phyloP scores from a whole-genome alignment of 2,888 invertebrate genomes.

The Chelonus formosanus region DNA sequence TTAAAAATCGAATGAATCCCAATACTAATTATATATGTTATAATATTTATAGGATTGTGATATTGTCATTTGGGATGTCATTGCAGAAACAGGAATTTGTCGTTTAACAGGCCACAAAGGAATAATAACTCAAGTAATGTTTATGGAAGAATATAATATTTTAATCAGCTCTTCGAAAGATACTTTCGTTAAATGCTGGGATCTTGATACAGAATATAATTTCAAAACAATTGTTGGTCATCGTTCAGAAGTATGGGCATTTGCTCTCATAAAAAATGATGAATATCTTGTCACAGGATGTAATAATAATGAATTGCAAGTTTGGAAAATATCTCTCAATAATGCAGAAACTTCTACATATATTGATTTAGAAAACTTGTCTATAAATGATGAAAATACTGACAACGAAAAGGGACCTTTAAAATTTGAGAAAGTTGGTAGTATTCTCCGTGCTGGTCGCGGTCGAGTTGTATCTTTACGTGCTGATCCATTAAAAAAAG shows the following conservation, averaged over 20 bases:
- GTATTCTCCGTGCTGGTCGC: constrained; percentile 79
- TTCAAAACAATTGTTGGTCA: constrained; percentile 94
- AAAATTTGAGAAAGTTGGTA: constrained; percentile 80
- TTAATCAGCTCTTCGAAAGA: constrained; percentile 90
- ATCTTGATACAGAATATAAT: constrained; percentile 92
- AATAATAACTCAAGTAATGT: constrained; percentile 82
- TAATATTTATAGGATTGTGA: constrained; percentile 77
- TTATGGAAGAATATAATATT: constrained; percentile 75
- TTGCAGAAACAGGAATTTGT: constrained; percentile 89
- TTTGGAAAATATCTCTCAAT: constrained; percentile 79
- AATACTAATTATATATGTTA: too few species aligned
- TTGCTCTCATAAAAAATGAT: constrained; percentile 81
- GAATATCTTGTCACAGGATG: constrained; percentile 88
- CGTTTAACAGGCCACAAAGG: constrained; percentile 93
- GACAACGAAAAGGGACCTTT: constrained; percentile 72
- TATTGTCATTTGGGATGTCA: constrained; percentile 93
- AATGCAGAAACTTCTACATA: constrained; percentile 56
- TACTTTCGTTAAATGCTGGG: constrained; percentile 96
- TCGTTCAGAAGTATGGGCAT: constrained; percentile 88
- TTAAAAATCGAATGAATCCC: too few species aligned
- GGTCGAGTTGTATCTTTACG: constrained; percentile 82
- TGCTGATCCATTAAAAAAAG: constrained; percentile 75
- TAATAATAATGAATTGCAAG: constrained; percentile 82
- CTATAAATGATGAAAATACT: constrained; percentile 62
- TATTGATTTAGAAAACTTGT: constrained; percentile 67